phyloP scores from a whole-genome alignment of 2,797 vertebrate genomes.

The Paedocypris micromegethes region DNA sequence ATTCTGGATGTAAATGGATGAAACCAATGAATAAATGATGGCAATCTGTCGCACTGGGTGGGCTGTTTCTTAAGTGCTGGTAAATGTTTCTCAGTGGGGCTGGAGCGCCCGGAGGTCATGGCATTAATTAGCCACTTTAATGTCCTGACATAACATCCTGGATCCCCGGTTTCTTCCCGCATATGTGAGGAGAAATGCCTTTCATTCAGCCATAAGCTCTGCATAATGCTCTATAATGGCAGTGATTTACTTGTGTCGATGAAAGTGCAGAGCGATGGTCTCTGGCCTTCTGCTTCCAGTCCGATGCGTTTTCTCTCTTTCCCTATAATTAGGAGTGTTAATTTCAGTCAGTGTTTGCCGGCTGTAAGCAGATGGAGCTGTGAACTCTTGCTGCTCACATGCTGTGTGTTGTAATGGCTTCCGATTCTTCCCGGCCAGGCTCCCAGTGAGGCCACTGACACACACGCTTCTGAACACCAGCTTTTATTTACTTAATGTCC shows the following conservation, averaged over 20 bases:
- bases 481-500: constrained; percentile 71
- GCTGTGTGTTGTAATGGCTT: constrained; percentile 34
- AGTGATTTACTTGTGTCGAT: constrained; percentile 60
- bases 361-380: constrained; percentile 57
- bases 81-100: constrained; percentile 72
- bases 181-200: constrained; percentile 8
- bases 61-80: constrained; percentile 60
- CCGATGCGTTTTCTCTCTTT: constrained; percentile 41
- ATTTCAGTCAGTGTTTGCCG: constrained; percentile 64
- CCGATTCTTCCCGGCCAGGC: too few species aligned
- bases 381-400: constrained; percentile 66
- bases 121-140: constrained; percentile 67
- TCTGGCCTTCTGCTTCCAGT: neutral
- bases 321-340: constrained; percentile 70
- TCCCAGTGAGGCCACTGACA: too few species aligned
- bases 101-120: constrained; percentile 66
- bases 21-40: constrained; percentile 62
- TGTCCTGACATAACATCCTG: constrained; percentile 31
- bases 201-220: constrained; percentile 35
- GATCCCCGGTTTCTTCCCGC: constrained; percentile 5
- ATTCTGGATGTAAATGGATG: constrained; percentile 60
- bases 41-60: constrained; percentile 49
- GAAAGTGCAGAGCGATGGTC: constrained; percentile 50
- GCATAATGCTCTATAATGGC: constrained; percentile 53
- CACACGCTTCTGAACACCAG: constrained; percentile 58